A percentile compares a stretch with the other conserved stretches of the same genome.
phyloP scores from a whole-genome alignment of 2,113 vertebrate species.

The Lanius collurio region DNA sequence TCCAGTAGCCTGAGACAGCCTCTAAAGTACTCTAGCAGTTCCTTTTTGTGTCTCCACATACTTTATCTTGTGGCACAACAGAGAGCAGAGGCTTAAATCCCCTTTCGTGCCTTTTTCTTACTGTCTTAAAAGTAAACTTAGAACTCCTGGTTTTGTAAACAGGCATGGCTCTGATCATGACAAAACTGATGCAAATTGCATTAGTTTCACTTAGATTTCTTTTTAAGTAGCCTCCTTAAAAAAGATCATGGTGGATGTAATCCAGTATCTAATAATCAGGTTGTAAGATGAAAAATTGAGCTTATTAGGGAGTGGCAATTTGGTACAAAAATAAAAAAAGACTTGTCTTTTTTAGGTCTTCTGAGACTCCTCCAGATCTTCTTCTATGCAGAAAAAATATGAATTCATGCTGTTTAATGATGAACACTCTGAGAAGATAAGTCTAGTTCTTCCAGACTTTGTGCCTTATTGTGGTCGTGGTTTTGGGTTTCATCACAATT shows the following conservation, averaged over 20 bases:
- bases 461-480: not conserved
- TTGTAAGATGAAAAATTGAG: not conserved
- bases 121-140: not conserved
- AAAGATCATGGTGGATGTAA: not conserved
- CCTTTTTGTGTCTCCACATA: not conserved
- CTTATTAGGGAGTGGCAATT: not conserved
- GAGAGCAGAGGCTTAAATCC: not conserved
- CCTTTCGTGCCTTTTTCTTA: not conserved
- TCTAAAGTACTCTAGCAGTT: not conserved
- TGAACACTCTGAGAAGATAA: slow-evolving; percentile 18
- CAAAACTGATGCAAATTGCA: not conserved
- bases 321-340: slow-evolving; percentile 7
- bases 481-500: slow-evolving; percentile 18
- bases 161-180: not conserved
- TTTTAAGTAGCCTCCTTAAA: not conserved
- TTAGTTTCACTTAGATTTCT: not conserved
- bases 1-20: not conserved
- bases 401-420: not conserved
- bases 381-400: slow-evolving; percentile 3
- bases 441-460: slow-evolving; percentile 30
- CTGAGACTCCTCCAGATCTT: not conserved
- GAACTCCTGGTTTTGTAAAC: not conserved
- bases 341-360: not conserved
- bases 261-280: not conserved
- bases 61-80: not conserved